Base-by-base conservation (phyloP, 2,888 invertebrate species). In the Cephus pulcher region DNA sequence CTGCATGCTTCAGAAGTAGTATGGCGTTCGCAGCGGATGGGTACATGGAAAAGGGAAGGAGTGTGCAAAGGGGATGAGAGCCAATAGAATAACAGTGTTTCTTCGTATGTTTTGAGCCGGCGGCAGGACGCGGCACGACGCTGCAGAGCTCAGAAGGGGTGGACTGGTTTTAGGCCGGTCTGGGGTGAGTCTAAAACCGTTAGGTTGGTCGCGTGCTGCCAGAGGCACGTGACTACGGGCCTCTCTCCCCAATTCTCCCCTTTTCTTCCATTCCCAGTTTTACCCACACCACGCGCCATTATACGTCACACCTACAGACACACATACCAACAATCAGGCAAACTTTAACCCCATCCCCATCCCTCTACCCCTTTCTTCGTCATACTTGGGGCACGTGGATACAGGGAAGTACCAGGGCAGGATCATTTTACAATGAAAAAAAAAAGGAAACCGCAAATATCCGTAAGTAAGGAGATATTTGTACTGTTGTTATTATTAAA, bases 121-220 rank as follows among this genome's bases (percentile, higher is more conserved):
- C 79, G 78, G 83, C 79, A 76, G 82, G 71, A 32, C 71, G 76
- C 75, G 37, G 70, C 74, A 77, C 73, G 75, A 74, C 32, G 76
- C 69, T 33, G 73, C 76, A 77, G 37, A 75, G 71, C 12, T 70
- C 71, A 77, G 87, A 89, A 87, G 88, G 88, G 88, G 88, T 89
- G 89, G 89, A 89, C 88, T 90, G 89, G 88, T 89, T 88, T 88
- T 88, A 83, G 83, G 83, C 82, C 84, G 80, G 82, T 81, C 87
- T 87, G 87, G 89, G 89, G 89, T 87, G 88, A 89, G 89, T 84
- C 86, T 85, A 88, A 90, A 90, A 91, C 91, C 91, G 91, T 91
- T 91, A 90, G 90, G 89, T 88, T 86, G 87, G 91, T 91, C 91
- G 91, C 91, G 91, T 91, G 91, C 90, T 89, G 85, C 81, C 80